Conservation (phyloP, 2,113 vertebrate genomes). For the Miniopterus natalensis region DNA sequence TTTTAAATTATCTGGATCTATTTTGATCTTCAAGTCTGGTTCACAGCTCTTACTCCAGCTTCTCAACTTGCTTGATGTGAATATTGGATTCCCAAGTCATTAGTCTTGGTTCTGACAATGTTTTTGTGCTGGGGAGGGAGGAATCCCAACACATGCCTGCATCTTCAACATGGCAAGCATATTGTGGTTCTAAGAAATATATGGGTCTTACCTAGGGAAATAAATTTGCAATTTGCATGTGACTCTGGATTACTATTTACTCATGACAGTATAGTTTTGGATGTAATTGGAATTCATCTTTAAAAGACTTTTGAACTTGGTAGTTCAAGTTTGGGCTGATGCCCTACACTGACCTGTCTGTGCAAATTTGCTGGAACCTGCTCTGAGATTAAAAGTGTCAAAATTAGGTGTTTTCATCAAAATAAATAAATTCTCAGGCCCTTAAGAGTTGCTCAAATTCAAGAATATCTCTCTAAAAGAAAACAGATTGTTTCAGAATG, state of each 20-base stretch:
- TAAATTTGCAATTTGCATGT: background rate
- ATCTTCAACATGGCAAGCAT: background rate
- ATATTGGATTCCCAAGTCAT: rapidly evolving
- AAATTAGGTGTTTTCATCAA: background rate
- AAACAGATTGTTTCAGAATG: background rate
- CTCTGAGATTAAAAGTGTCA: no score
- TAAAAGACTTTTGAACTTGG: background rate
- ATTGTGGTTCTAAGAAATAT: no score
- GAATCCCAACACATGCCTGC: rapidly evolving
- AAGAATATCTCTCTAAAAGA: background rate
- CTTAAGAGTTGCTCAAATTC: background rate
- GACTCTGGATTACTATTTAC: rapidly evolving
- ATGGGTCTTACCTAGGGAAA: background rate
- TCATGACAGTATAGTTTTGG: rapidly evolving
- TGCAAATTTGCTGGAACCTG: no score
- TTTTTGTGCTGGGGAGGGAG: rapidly evolving
- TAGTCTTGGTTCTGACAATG: rapidly evolving
- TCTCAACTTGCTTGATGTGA: rapidly evolving
- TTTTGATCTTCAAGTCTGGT: background rate
- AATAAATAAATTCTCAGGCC: background rate
- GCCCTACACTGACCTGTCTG: rapidly evolving
- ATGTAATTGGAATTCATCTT: background rate
- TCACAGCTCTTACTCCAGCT: rapidly evolving
- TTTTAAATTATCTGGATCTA: rapidly evolving
- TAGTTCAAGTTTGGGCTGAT: background rate